A percentile compares a stretch with the other conserved stretches of the same genome.
Evolutionary conservation across 2,797 vertebrate species (phyloP).

Genomic region (Rachycentron canadum): DNA sequence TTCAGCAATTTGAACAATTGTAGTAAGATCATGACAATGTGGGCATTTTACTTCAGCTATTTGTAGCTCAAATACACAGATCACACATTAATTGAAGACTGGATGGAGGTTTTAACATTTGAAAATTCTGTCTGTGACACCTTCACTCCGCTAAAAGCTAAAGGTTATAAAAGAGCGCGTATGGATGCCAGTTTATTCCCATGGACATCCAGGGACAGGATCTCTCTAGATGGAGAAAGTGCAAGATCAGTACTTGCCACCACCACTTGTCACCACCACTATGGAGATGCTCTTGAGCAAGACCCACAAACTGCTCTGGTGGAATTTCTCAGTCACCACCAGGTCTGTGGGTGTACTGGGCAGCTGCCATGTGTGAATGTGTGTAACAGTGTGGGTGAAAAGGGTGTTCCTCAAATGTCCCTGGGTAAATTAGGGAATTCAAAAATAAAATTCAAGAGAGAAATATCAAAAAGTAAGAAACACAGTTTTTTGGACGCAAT

Average conservation of each 20-base stretch:
- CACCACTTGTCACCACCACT: background rate
- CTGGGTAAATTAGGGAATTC: background rate
- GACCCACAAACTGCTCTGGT: background rate
- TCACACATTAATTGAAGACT: too few species aligned
- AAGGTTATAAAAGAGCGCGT: background rate
- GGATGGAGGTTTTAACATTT: too few species aligned
- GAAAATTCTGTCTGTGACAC: too few species aligned
- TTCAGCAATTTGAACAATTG: too few species aligned
- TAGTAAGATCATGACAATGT: too few species aligned
- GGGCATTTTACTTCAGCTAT: too few species aligned
- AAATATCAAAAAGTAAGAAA: too few species aligned
- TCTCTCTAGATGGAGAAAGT: constrained; percentile 10
- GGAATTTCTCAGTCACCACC: background rate
- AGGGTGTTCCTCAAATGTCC: background rate
- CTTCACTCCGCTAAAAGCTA: too few species aligned
- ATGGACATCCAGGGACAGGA: background rate
- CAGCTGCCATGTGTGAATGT: background rate
- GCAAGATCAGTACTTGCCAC: background rate
- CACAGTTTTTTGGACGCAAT: too few species aligned
- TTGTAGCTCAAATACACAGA: too few species aligned
- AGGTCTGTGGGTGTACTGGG: background rate
- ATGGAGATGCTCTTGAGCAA: constrained; percentile 5
- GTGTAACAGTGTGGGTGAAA: background rate
- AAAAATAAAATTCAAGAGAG: too few species aligned
- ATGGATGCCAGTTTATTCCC: background rate